A percentile compares a stretch with the other conserved stretches of the same genome.
Evolutionary conservation across 1,140 invertebrate genomes (phyloP).

Genomic region (Cherax quadricarinatus): DNA sequence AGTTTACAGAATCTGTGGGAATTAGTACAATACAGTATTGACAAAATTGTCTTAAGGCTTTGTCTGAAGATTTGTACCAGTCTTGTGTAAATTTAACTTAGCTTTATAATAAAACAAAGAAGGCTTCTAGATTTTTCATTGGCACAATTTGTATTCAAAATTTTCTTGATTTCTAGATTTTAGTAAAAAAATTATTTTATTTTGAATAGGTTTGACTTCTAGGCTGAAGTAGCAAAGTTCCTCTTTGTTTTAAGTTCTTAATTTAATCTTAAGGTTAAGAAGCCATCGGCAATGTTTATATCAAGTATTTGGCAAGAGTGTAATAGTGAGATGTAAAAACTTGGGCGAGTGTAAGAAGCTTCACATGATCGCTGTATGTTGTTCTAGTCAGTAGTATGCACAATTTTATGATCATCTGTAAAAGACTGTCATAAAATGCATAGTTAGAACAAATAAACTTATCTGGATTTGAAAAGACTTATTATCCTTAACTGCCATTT

Average conservation of each 20-base stretch:
- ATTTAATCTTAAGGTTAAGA: neutral
- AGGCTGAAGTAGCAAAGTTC: neutral
- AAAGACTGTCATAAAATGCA: slow-evolving; percentile 17
- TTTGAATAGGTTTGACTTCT: too few relatives aligned
- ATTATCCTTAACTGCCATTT: neutral
- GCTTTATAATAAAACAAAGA: neutral
- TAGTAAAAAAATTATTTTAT: too few relatives aligned
- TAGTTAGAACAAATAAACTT: slow-evolving; percentile 28
- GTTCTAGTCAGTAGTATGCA: slow-evolving; percentile 46
- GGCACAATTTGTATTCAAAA: too few relatives aligned
- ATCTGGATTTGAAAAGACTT: slow-evolving; percentile 26
- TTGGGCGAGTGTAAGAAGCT: slow-evolving; percentile 25
- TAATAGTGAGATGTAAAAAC: neutral
- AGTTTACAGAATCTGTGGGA: too few relatives aligned
- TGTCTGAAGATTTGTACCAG: neutral
- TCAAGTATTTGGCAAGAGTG: slow-evolving; percentile 26
- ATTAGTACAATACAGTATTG: too few relatives aligned
- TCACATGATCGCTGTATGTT: slow-evolving; percentile 18
- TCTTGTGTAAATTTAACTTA: neutral
- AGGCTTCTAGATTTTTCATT: neutral
- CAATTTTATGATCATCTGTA: slow-evolving; percentile 1
- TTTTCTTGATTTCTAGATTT: too few relatives aligned
- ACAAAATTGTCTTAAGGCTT: too few relatives aligned
- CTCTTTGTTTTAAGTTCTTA: neutral
- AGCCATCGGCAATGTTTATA: neutral